Base-by-base conservation (phyloP, 2,797 vertebrate genomes). In the Aldrovandia affinis region DNA sequence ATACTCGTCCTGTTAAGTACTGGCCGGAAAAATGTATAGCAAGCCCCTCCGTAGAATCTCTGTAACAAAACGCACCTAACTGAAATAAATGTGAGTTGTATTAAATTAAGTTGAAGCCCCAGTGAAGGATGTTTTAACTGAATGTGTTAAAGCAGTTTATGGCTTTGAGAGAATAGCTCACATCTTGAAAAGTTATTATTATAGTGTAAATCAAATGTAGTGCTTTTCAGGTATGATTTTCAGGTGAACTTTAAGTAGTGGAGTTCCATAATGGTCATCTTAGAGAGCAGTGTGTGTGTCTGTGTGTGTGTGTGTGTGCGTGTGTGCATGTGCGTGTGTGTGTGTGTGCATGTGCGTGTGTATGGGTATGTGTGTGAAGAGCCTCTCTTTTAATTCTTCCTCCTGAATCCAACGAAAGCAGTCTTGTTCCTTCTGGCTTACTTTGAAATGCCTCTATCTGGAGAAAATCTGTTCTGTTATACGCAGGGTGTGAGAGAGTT, bases 231-330 rank as follows among this genome's bases (percentile, higher is more conserved):
- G 55, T 87, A 89, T 89, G 89, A 89, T 91, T 50, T 93, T 92
- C 93, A 91, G 90, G 94, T 92, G 92, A 92, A 92, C 89, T 89
- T 89, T 89, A 91, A 92, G 93, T 95, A 94, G 95, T 94, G 94
- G 91, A 93, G 94, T 94, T 94, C 94, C 94, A 93, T 94, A 92
- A 93, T 88, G 90, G 92, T 95, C 94, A 95, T 95, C 94, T 92
- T 52, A 87, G 91, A 92, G 93, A 84, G 87, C 94, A 93, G 95
- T 95, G 95, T 95, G 95, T 96, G 95, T 95, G 95, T 95, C n/a
- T 93, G 84, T 87, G 95, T 93, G 95, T 95, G 95, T 95, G 95
- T 96, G 95, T 95, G 95, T 95, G 94, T 65, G 59, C 2, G 59
- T n/a, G 22, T 61, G 22, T 25, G n/a, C n/a, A 28, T 28, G 10